Base-by-base conservation (phyloP, 30 jellyfish, hydroid and myxozoan species). In the Catostylus mosaicus region DNA sequence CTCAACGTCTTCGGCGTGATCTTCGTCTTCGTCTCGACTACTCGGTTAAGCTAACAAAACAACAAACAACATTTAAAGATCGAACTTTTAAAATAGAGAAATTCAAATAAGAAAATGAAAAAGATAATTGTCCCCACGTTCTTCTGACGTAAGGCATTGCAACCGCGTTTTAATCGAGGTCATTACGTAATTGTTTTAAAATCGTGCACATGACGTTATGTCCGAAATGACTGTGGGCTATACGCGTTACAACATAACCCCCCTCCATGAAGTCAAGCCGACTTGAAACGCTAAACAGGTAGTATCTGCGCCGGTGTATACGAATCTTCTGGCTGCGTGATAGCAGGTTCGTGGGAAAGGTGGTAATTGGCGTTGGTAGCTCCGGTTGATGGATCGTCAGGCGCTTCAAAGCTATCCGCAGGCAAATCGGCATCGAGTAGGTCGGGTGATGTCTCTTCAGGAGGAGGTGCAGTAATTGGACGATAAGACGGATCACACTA, bases 171-270 rank as follows among this genome's bases (percentile, higher is more conserved):
- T n/a, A n/a, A n/a, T n/a, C n/a, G n/a, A n/a, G n/a, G n/a, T n/a
- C n/a, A n/a, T n/a, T n/a, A n/a, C n/a, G n/a, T n/a, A n/a, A n/a
- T n/a, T n/a, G n/a, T n/a, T n/a, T n/a, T n/a, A n/a, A n/a, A n/a
- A n/a, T n/a, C n/a, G n/a, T n/a, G n/a, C n/a, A n/a, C n/a, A n/a
- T n/a, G n/a, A n/a, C n/a, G n/a, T n/a, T n/a, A n/a, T n/a, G n/a
- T n/a, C n/a, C n/a, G n/a, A n/a, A n/a, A n/a, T n/a, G n/a, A n/a
- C n/a, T n/a, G n/a, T n/a, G n/a, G n/a, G n/a, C n/a, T n/a, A n/a
- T n/a, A n/a, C n/a, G n/a, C n/a, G 69, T 69, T 67, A 31, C 66
- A 69, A 69, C 82, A 69, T 69, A 14, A 69, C 82, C 35, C 82
- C 82, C 82, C 36, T 54, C 82, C 32, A 14, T 69, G 14, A 20